Evolutionary conservation across 2,888 invertebrate species (phyloP), one percentile per base, ranked within the genome.

Genomic region (Lochmaea crataegi): DNA sequence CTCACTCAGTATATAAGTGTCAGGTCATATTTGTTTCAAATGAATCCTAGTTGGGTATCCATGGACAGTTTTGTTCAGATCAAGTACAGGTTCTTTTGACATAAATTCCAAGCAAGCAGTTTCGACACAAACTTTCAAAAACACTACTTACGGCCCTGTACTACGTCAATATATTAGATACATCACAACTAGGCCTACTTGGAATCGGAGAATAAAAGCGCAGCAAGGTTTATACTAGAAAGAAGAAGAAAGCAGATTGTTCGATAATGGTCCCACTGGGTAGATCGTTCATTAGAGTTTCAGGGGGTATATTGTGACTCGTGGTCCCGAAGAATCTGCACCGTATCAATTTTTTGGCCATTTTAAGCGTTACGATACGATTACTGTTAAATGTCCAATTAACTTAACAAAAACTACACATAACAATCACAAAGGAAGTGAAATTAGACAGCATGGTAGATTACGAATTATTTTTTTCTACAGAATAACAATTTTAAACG

Each of bases 241-340:
- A 61, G 61, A 61, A 38, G 61, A 61, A 61, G 41, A 61, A 76
- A 77, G 76, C 71, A 72, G 76, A 77, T 77, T 75, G 72, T 73
- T 71, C 74, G 56, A 58, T 79, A 77, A 77, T 78, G 78, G 78
- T 77, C 78, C 80, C 80, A 68, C 73, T 73, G 77, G 79, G 78
- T 75, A 78, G 75, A 80, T 81, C 81, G 81, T 72, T 81, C 80
- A 81, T 80, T 80, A 76, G 67, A 75, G 64, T 68, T 67, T 58
- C 73, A 68, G 77, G 77, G 78, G 76, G 79, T 65, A 68, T 71
- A 75, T 77, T 78, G 77, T 78, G 66, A 66, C 67, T 58, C 67
- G 67, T 68, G 68, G 68, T 65, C 65, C 16, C 65, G 65, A 65
- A 51, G 53, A 65, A 68, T 11, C 60, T 74, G 51, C 42, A 42